Percentiles rank a stretch among this genome's conserved stretches.
Conservation (phyloP, 2,113 vertebrate genomes). For the Apodemus sylvaticus region DNA sequence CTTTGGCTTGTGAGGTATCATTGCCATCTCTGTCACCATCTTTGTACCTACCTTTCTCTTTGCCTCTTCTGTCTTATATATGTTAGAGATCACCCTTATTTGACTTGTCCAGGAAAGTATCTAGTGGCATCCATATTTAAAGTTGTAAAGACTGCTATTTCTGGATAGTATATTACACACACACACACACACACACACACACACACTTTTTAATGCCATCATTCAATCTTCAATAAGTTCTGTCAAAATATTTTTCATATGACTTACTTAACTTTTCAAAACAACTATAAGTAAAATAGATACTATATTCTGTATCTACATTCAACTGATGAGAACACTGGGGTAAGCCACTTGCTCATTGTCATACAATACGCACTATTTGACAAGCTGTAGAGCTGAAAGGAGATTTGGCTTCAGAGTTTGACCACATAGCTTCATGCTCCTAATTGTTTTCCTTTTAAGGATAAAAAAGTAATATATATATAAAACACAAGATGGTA, state of each 20-base stretch:
- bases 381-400: background rate
- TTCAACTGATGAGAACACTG: background rate
- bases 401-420: background rate
- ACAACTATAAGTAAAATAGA: background rate
- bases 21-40: background rate
- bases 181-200: background rate
- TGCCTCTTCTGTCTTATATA: background rate
- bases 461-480: background rate
- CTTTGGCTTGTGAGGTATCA: background rate
- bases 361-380: background rate
- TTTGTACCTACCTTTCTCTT: background rate
- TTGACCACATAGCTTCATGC: background rate
- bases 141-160: background rate
- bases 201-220: background rate
- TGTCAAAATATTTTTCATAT: background rate
- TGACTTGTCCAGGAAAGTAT: background rate
- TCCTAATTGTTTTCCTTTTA: background rate
- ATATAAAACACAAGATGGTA: background rate
- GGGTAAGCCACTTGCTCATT: background rate
- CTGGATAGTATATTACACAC: background rate
- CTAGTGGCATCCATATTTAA: background rate
- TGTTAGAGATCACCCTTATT: background rate
- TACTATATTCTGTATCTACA: background rate
- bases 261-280: constrained; percentile 8
- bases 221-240: background rate